Evolutionary conservation across 2,797 vertebrate genomes (phyloP), one percentile per base, ranked within the genome.

Genomic region (Paedocypris micromegethes): DNA sequence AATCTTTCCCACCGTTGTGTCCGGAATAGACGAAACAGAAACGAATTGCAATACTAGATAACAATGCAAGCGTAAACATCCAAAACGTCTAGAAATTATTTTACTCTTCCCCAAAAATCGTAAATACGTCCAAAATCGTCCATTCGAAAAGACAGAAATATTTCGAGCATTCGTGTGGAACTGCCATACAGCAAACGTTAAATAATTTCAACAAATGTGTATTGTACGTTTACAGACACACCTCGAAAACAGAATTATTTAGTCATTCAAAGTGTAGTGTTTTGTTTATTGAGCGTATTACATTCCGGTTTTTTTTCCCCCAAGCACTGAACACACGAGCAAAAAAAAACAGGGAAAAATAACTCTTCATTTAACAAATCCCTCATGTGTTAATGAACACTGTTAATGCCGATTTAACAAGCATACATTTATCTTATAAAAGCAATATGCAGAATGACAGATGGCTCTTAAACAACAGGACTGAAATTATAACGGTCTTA

Each of bases 401-500:
- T 67, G 65, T 58, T 51, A 58, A 67, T 41, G 41, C 7, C 43
- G 57, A 57, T 39, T 66, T 9, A 37, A 48, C 38, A 39, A 37
- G 3, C 39, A 41, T 45, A 7, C 47, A 58, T 9, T 7, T 38
- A 3, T 49, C 40, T 7, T 3, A 57, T 1, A 9, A 8, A 56
- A 53, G 5, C n/a, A 5, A 68, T n/a, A 41, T 54, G 1, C 38
- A 42, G 7, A 55, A 61, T 9, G 7, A 9, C 3, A 56, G 3
- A 50, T 58, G 44, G 3, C 59, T 45, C 52, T n/a, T 8, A 70
- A 61, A 5, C 47, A 3, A 9, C 52, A 41, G 60, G 42, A 44
- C 37, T 66, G 3, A 38, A 42, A 49, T 58, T 40, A 65, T 47
- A 64, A 57, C 41, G 40, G 49, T 64, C 86, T 83, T 85, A 88